A percentile compares a stretch with the other conserved stretches of the same genome.
These are phyloP conservation scores for Chloropsis hardwickii DNA, from an alignment of 2,113 vertebrate species.

Conservation along the genomic window DNA sequence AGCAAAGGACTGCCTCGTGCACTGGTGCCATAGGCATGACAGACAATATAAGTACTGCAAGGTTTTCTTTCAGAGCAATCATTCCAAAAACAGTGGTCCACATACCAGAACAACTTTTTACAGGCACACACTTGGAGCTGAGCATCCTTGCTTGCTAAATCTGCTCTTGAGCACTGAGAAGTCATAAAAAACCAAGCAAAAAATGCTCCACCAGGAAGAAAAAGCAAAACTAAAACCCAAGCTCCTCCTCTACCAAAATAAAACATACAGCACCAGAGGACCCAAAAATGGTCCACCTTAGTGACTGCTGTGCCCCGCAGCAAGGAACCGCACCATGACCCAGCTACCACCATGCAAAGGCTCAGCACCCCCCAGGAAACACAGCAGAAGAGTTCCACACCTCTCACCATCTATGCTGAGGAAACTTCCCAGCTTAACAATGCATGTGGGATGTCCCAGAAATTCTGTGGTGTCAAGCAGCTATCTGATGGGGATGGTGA, in stretches of 20 bases:
- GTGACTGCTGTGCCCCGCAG: not conserved
- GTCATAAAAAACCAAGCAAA: not conserved
- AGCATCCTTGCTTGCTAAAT: not conserved
- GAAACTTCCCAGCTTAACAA: not conserved
- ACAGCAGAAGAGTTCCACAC: not conserved
- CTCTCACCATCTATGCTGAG: not conserved
- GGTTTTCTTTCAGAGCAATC: not conserved
- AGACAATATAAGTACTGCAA: not conserved
- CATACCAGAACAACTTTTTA: not conserved
- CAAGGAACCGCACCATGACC: not conserved
- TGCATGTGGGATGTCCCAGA: accelerated
- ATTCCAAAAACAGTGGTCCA: not conserved
- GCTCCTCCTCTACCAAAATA: not conserved
- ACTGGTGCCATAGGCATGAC: not conserved
- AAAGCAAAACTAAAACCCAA: not conserved
- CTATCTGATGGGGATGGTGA: not conserved
- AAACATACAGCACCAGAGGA: not conserved
- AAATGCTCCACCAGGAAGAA: not conserved
- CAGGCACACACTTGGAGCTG: not conserved
- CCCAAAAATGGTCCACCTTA: not conserved
- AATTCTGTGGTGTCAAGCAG: not conserved
- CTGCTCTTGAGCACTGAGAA: not conserved
- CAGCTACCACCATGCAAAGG: not conserved
- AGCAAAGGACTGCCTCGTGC: accelerated
- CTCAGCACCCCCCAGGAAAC: not conserved